These are phyloP conservation scores for Pterois miles DNA, from an alignment of 2,797 vertebrate species.

Conservation along the genomic window DNA sequence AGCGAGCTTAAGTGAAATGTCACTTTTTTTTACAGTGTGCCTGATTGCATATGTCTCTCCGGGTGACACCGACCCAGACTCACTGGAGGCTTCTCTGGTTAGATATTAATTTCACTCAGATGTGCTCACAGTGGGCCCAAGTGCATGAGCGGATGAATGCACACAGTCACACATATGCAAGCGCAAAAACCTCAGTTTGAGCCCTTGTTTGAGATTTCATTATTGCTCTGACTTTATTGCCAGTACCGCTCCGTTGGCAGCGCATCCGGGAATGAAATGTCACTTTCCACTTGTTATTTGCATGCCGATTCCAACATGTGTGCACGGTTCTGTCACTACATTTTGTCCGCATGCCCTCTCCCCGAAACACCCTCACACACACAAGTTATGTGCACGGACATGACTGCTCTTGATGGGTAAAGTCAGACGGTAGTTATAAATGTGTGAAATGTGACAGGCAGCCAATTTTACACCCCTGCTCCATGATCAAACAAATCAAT, in stretches of 20 bases:
- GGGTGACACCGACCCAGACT: constrained; percentile 50
- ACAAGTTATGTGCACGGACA: not conserved
- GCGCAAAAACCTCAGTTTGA: constrained; percentile 24
- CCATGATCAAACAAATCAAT: constrained; percentile 51
- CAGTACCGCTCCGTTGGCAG: constrained; percentile 39
- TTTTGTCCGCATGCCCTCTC: not conserved
- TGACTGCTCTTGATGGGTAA: constrained; percentile 17
- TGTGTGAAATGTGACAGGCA: constrained; percentile 53
- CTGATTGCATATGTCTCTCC: constrained; percentile 51
- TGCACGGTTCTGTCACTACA: not conserved
- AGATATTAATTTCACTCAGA: constrained; percentile 75
- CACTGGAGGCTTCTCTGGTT: constrained; percentile 49
- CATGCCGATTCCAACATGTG: constrained; percentile 23
- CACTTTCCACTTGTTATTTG: constrained; percentile 53
- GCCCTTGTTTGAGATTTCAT: constrained; percentile 63
- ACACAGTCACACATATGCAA: constrained; percentile 31
- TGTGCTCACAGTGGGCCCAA: constrained; percentile 41
- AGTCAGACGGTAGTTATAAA: constrained; percentile 25
- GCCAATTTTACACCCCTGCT: constrained; percentile 38
- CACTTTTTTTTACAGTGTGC: constrained; percentile 63
- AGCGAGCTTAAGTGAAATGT: constrained; percentile 74
- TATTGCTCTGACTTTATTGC: constrained; percentile 63
- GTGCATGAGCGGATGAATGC: constrained; percentile 56
- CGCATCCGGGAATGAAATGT: constrained; percentile 62
- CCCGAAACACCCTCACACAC: not conserved